These are phyloP conservation scores for Elgonia sp. DNA, from an alignment of 2,888 invertebrate genomes.

Conservation along the genomic window DNA sequence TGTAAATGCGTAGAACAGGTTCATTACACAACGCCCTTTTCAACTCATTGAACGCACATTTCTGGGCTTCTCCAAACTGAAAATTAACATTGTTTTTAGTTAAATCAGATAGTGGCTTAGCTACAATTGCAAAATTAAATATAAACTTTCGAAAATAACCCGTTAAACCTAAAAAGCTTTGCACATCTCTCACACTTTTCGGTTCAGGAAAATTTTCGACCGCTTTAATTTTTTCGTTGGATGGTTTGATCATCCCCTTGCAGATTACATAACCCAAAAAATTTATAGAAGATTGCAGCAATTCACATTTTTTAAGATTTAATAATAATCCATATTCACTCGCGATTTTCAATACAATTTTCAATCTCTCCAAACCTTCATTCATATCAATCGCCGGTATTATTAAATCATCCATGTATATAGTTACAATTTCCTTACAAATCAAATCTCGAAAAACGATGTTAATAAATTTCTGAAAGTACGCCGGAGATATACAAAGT, in stretches of 20 bases:
- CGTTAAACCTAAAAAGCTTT: not conserved
- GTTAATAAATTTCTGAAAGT: not conserved
- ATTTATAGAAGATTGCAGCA: not conserved
- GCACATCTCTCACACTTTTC: not conserved
- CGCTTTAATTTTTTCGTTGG: not conserved
- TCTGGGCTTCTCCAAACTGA: not conserved
- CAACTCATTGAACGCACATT: not conserved
- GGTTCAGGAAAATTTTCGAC: not conserved
- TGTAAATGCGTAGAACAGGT: constrained; percentile 46
- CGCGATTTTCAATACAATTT: not conserved
- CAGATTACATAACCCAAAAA: not conserved
- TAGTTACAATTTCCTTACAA: not conserved
- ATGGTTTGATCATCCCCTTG: not conserved
- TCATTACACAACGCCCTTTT: not conserved
- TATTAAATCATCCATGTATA: constrained; percentile 2
- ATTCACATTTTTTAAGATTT: not conserved
- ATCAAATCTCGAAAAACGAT: not conserved
- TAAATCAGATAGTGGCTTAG: constrained; percentile 1
- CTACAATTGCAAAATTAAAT: not conserved
- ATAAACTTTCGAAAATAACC: constrained; percentile 11
- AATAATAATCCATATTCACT: not conserved
- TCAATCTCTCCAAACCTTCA: not conserved
- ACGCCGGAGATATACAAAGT: not conserved
- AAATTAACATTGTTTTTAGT: not conserved
- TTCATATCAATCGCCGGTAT: not conserved